Conservation (phyloP, 2,888 invertebrate genomes). For the Aplocera efformata region DNA sequence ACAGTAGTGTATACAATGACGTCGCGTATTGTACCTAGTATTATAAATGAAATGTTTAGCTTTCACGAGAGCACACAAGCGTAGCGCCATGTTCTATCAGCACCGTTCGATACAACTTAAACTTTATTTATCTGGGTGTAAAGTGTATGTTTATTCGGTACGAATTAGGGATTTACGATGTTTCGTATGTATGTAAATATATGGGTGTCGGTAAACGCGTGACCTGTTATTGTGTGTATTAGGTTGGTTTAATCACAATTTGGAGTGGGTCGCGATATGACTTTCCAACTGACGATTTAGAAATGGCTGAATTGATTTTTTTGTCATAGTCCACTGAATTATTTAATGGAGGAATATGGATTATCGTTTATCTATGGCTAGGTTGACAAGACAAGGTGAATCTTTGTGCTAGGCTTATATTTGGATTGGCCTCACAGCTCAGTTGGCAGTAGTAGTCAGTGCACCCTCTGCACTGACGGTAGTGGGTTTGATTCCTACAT, state of each 20-base stretch:
- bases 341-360: conserved; percentile 10
- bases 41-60: conserved; percentile 79
- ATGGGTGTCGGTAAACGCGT: conserved; percentile 72
- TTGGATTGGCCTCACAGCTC: too few species aligned
- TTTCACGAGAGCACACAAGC: conserved; percentile 75
- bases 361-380: neutral
- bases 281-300: conserved; percentile 66
- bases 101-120: conserved; percentile 23
- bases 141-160: conserved; percentile 27
- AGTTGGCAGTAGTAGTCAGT: too few species aligned
- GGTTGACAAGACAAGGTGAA: too few species aligned
- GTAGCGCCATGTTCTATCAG: conserved; percentile 50
- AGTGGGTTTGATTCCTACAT: too few species aligned
- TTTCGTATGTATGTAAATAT: conserved; percentile 34
- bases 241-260: conserved; percentile 80
- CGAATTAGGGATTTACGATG: conserved; percentile 21
- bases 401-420: neutral
- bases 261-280: conserved; percentile 75
- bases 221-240: conserved; percentile 80
- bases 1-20: conserved; percentile 74
- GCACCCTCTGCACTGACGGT: too few species aligned
- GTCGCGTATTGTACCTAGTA: conserved; percentile 72
- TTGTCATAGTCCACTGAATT: conserved; percentile 26
- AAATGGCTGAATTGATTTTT: conserved; percentile 63
- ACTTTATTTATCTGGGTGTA: conserved; percentile 7